Evolutionary conservation across 2,797 vertebrate genomes (phyloP).

Genomic region (Peromyscus eremicus): DNA sequence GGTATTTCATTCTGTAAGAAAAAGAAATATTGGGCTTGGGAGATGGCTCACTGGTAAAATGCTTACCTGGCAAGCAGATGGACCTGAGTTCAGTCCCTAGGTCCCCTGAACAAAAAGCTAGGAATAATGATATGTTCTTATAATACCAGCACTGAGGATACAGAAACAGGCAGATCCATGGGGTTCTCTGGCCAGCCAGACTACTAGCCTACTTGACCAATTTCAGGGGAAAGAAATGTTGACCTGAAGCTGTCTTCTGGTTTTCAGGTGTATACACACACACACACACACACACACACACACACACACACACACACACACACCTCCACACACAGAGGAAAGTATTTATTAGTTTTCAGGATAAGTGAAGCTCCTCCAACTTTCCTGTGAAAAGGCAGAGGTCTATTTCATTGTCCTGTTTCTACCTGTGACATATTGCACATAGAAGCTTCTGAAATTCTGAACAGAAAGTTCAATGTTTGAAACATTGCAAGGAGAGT

Average conservation of each 20-base stretch:
- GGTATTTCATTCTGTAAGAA: conserved; percentile 82
- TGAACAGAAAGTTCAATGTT: conserved; percentile 71
- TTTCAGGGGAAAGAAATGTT: neutral
- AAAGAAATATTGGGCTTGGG: neutral
- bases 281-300: neutral
- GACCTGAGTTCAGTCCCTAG: neutral
- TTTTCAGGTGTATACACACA: neutral
- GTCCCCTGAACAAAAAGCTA: neutral
- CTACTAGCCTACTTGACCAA: neutral
- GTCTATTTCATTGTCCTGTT: conserved; percentile 82
- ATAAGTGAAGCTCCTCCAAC: conserved; percentile 81
- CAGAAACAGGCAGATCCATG: neutral
- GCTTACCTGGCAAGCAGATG: neutral
- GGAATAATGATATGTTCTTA: neutral
- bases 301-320: neutral
- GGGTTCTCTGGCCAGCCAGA: neutral
- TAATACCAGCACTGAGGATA: neutral
- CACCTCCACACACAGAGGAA: neutral
- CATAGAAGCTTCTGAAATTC: conserved; percentile 66
- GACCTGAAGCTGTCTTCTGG: neutral
- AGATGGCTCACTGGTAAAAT: neutral
- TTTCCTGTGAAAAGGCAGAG: conserved; percentile 85
- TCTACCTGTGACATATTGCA: conserved; percentile 83
- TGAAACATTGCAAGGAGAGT: neutral
- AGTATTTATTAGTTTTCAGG: conserved; percentile 86